Evolutionary conservation across 2,888 invertebrate genomes (phyloP).

Genomic region (Hoplodrina ambigua): DNA sequence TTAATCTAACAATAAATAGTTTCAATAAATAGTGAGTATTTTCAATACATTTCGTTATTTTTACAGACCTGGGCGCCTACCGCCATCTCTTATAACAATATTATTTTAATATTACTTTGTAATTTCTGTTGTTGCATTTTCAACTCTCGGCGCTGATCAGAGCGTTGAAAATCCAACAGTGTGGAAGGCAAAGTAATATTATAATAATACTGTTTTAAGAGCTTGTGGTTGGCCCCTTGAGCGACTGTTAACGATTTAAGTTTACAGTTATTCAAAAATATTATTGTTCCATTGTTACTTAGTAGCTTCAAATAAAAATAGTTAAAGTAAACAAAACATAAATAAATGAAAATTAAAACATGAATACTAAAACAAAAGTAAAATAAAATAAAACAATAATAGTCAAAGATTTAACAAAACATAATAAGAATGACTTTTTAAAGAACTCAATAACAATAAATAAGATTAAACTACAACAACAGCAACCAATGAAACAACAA

Average conservation of each 20-base stretch:
- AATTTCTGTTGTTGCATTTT: too few relatives aligned
- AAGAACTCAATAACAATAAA: neutral
- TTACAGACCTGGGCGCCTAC: conserved; percentile 20
- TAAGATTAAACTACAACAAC: neutral
- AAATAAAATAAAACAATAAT: neutral
- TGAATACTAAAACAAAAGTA: neutral
- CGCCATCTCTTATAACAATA: too few relatives aligned
- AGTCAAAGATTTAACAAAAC: neutral
- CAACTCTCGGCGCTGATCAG: too few relatives aligned
- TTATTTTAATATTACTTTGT: too few relatives aligned
- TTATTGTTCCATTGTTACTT: conserved; percentile 18
- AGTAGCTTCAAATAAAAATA: neutral
- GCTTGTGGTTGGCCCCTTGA: too few relatives aligned
- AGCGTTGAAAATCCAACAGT: too few relatives aligned
- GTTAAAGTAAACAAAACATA: neutral
- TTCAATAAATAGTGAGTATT: conserved; percentile 60
- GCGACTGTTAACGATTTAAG: conserved; percentile 19
- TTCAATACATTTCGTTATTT: conserved; percentile 36
- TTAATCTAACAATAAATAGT: conserved; percentile 69
- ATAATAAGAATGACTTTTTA: neutral
- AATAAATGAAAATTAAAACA: neutral
- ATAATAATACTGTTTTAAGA: too few relatives aligned
- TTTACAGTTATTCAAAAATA: conserved; percentile 16
- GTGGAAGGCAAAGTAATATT: too few relatives aligned
- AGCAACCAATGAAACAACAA: conserved; percentile 23